Evolutionary conservation across 2,113 vertebrate species (phyloP), one percentile per base, ranked within the genome.

Genomic region (Zapornia atra): DNA sequence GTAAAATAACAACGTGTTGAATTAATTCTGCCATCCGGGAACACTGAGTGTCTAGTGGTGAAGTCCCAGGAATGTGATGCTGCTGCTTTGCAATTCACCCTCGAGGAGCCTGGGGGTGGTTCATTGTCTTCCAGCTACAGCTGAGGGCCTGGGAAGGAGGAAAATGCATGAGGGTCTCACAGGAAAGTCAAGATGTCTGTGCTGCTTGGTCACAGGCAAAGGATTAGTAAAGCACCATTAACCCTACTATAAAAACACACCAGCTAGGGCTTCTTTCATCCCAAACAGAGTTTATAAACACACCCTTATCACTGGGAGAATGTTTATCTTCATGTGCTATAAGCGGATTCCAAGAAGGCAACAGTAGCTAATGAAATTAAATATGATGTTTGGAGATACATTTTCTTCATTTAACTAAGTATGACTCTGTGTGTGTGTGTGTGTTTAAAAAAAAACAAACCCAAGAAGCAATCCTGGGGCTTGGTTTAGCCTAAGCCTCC

Each of bases 281-380:
- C 96, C 95, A 96, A 97, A 95, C 68, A 48, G 90, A 96, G 94
- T 96, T 98, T 97, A 97, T 97, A 98, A 98, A 98, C 96, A 97
- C 51, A 75, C 53, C 71, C 90, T 97, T 98, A 97, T 98, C 97
- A 95, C 96, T 96, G 6, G 0, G 94, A 96, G 94, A 98, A 96
- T 97, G 96, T 97, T 98, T 97, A 97, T 97, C 96, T 96, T 97
- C 93, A 78, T 93, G 96, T 95, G 94, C 93, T 96, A 92, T 91
- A 97, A 97, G 92, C 5, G 66, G 95, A 95, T 97, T 98, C 96
- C 86, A 40, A 94, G 92, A 96, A 96, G 95, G 94, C 91, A 98
- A 97, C 95, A 97, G 97, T 96, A 98, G 98, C 97, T 97, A 97
- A 97, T 95, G 93, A 97, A 97, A 97, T 97, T 96, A 97, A 97